Evolutionary conservation across 1,140 invertebrate species (phyloP).

Genomic region (Anthonomus grandis): DNA sequence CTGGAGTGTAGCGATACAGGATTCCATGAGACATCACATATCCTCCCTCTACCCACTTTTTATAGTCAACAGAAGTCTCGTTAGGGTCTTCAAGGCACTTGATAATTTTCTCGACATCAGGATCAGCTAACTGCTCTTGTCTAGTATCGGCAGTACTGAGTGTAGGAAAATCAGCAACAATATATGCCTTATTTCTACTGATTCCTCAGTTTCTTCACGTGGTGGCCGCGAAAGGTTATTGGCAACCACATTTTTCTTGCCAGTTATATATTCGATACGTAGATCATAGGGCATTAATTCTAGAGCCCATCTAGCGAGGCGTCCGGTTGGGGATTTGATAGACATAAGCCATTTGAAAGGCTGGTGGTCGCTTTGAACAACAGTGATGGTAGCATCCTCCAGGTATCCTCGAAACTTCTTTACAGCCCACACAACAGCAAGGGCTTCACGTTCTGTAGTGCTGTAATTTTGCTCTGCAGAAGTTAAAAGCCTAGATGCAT

Average conservation of each 20-base stretch:
- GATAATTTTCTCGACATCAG: conserved; percentile 9
- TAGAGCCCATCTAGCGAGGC: conserved; percentile 46
- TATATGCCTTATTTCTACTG: background rate
- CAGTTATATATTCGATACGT: no score
- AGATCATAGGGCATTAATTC: no score
- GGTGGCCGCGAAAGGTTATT: conserved; percentile 14
- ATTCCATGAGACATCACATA: conserved; percentile 36
- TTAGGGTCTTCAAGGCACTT: conserved; percentile 4
- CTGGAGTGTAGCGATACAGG: conserved; percentile 31
- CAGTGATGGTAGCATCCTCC: conserved; percentile 46
- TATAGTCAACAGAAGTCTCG: background rate
- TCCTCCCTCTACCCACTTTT: conserved; percentile 24
- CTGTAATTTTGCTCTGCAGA: conserved; percentile 46
- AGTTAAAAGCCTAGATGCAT: conserved; percentile 42
- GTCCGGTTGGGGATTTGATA: conserved; percentile 47
- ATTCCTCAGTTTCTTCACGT: background rate
- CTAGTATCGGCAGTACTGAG: background rate
- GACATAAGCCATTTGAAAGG: conserved; percentile 50
- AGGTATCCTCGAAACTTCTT: conserved; percentile 47
- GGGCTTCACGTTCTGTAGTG: conserved; percentile 46
- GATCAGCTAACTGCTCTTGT: conserved; percentile 20
- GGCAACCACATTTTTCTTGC: conserved; percentile 15
- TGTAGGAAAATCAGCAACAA: conserved; percentile 10
- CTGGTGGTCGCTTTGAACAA: conserved; percentile 54
- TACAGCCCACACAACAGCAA: conserved; percentile 47